Evolutionary conservation across 2,888 invertebrate genomes (phyloP).

Genomic region (Lysandra coridon): DNA sequence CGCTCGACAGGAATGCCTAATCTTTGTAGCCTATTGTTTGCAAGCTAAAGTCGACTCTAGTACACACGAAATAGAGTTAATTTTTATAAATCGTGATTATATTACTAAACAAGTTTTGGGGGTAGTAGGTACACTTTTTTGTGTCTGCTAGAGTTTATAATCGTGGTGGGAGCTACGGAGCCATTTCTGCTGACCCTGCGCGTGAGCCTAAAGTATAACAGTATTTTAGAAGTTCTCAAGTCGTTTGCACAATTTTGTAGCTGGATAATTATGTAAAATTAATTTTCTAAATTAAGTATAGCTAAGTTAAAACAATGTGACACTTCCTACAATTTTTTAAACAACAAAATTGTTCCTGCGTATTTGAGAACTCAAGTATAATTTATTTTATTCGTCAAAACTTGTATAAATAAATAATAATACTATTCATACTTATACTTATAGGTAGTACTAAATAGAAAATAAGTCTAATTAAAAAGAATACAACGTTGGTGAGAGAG

Average conservation of each 20-base stretch:
- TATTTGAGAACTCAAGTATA: background rate
- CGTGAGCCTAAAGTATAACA: background rate
- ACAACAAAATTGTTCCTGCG: background rate
- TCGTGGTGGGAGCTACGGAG: background rate
- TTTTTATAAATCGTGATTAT: background rate
- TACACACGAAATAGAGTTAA: background rate
- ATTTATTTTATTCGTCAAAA: background rate
- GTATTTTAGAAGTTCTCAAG: background rate
- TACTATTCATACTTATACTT: background rate
- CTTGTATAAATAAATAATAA: background rate
- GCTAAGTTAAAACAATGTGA: background rate
- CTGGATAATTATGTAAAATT: background rate
- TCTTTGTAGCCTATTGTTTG: background rate
- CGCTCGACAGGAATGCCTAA: background rate
- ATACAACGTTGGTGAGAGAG: too few relatives aligned
- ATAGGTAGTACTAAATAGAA: background rate
- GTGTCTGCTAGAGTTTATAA: background rate
- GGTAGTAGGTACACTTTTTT: background rate
- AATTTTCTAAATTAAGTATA: background rate
- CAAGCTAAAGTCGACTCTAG: background rate
- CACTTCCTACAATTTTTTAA: background rate
- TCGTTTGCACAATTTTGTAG: background rate
- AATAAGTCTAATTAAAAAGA: background rate
- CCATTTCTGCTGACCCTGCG: background rate
- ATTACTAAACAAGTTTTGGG: background rate